Evolutionary conservation across 2,113 vertebrate genomes (phyloP).

Genomic region (Pao palembangensis): DNA sequence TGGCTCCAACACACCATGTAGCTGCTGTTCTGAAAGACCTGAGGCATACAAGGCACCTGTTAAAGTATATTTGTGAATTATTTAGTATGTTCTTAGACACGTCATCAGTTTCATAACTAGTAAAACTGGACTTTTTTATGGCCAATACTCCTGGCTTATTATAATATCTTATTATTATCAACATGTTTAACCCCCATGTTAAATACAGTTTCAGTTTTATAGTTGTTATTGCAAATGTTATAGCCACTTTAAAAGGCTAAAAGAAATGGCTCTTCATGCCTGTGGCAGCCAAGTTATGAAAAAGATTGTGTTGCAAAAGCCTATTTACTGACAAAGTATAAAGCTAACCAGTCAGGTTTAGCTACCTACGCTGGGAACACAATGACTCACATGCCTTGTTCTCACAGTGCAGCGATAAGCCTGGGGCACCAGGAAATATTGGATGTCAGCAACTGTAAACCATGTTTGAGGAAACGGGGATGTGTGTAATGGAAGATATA

Average conservation of each 20-base stretch:
- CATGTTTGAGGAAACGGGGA: constrained; percentile 47
- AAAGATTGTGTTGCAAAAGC: constrained; percentile 39
- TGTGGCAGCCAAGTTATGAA: constrained; percentile 11
- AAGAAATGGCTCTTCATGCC: constrained; percentile 6
- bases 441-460: constrained; percentile 61
- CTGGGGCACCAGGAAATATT: constrained; percentile 54
- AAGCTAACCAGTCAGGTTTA: constrained; percentile 70
- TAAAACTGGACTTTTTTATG: too few relatives aligned
- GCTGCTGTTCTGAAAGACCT: constrained; percentile 20
- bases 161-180: too few relatives aligned
- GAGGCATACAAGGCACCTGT: constrained; percentile 20
- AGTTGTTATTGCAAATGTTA: neutral
- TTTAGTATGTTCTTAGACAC: constrained; percentile 21
- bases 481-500: constrained; percentile 32
- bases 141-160: too few relatives aligned
- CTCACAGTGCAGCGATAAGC: constrained; percentile 55
- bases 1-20: neutral
- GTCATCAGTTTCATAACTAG: constrained; percentile 7
- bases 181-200: neutral
- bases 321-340: constrained; percentile 50
- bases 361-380: constrained; percentile 68
- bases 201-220: neutral
- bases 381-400: constrained; percentile 64
- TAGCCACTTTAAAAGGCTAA: constrained; percentile 6
- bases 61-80: constrained; percentile 37